Base-by-base conservation (phyloP, 30 jellyfish, hydroid and myxozoan genomes). In the Hydractinia symbiolongicarpus region DNA sequence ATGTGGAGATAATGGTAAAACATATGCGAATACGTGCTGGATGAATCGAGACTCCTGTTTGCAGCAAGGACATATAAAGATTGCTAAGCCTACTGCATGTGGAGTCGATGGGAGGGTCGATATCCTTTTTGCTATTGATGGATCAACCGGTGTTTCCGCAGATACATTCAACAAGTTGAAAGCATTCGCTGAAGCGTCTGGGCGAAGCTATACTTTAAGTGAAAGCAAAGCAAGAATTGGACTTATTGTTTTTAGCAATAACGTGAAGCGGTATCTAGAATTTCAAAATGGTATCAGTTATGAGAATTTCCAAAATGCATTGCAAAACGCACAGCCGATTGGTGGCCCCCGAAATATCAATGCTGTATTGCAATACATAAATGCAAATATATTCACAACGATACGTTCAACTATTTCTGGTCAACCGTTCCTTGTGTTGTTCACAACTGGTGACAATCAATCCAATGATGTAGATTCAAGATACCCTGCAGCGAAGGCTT, bases 1-100 rank as follows among this genome's bases (percentile, higher is more conserved):
- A 2, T 91, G 98, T 73, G 98, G 95, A 19, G 85, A 88, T 83
- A 94, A 91, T 83, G 96, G 96, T 7, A 61, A 74, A 49, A 82
- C 96, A 50, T 81, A 86, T 75, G 96, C 98, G 19, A 91, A 89
- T 73, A 93, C 83, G 66, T 91, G 98, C 83, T 81, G 96, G 94
- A 57, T 81, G 81, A 55, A 56, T 10, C 93, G 82, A 51, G 93
- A 91, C 61, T 68, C 88, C 20, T 91, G 98, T 66, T n/a, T 74
- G 4, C 64, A 56, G 76, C 84, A 85, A 55, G 70, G 66, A 78
- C 5, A 50, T n/a, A 81, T 90, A 7, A 58, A 62, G 55, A 19
- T 61, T 5, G 84, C 72, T 9, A 86, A 85, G 53, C 53, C 61
- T 49, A 69, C 77, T 15, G 82, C 95, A 14, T 90, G 97, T 86